Evolutionary conservation across 2,113 vertebrate genomes (phyloP), one percentile per base, ranked within the genome.

Genomic region (Anolis sagrei): DNA sequence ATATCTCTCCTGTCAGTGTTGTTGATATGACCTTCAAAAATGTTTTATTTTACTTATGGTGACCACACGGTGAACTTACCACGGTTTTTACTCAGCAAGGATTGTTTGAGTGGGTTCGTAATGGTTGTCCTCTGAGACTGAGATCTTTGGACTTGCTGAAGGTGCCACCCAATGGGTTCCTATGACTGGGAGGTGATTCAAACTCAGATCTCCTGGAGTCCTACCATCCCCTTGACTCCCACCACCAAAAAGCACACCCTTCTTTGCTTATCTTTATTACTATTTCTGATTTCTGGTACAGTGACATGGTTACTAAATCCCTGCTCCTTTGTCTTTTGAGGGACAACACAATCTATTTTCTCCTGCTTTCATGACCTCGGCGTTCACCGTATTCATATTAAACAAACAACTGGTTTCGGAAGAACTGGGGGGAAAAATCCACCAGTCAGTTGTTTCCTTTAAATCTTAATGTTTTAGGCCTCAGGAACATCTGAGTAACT

Each of bases 371-470:
- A 7, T 86, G 91, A 88, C 88, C 79, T 88, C 89, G 88, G 76
- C 87, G 79, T 92, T 90, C 78, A 73, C 79, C 94, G 89, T 83
- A 89, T 77, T 82, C 0, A 1, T 79, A 82, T 89, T 92, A 94
- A 94, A 92, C 92, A 94, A 94, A 69, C 23, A 91, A 86, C 87
- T 91, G 90, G 93, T 93, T 92, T 94, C 80, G 76, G 87, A 86
- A 70, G 82, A 93, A 94, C 90, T 39, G 14, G 39, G 13, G 34
- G 51, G 13, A 14, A 19, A 44, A 75, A 91, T 91, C 88, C 90
- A 75, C 64, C 1, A 1, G 77, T 76, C 84, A 91, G 7, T 92
- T 90, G 89, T 94, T 93, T 82, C 75, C 87, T 94, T 93, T 94
- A 90, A 77, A 89, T 76, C 87, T 92, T 93, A 90, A 87, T 91